Conservation (phyloP, 1,140 invertebrate species). For the Homarus americanus region DNA sequence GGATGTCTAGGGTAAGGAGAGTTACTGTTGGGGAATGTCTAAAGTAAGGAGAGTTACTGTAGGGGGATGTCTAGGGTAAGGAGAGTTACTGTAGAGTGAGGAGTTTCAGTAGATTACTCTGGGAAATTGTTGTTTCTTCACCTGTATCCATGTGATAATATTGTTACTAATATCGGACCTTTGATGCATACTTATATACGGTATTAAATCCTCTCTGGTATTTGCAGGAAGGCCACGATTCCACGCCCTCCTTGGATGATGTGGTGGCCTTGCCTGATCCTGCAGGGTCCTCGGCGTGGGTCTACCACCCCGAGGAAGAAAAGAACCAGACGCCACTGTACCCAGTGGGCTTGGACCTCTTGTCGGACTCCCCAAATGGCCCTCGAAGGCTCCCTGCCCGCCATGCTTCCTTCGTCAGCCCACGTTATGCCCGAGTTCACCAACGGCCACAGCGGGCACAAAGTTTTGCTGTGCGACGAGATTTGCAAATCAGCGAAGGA, state of each 20-base stretch:
- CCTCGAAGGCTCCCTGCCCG: conserved; percentile 58
- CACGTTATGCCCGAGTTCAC: conserved; percentile 70
- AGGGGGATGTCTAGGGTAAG: no score
- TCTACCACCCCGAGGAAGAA: conserved; percentile 68
- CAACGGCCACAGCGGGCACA: conserved; percentile 71
- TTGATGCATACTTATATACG: no score
- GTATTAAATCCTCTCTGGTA: background rate
- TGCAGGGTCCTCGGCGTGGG: conserved; percentile 59
- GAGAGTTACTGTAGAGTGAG: no score
- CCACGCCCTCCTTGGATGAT: conserved; percentile 55
- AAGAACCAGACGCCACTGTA: conserved; percentile 55
- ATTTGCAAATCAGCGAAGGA: conserved; percentile 11
- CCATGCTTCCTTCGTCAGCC: conserved; percentile 67
- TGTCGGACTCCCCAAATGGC: conserved; percentile 48
- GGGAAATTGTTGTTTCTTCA: no score
- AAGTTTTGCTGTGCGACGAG: conserved; percentile 52
- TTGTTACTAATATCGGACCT: no score
- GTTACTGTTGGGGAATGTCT: no score
- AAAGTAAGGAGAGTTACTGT: no score
- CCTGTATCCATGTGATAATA: no score
- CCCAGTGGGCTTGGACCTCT: conserved; percentile 62
- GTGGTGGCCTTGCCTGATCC: conserved; percentile 65
- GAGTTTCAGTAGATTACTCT: no score
- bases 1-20: no score
- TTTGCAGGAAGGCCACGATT: conserved; percentile 44